Evolutionary conservation across 2,888 invertebrate species (phyloP).

Genomic region (Capitulum mitella): DNA sequence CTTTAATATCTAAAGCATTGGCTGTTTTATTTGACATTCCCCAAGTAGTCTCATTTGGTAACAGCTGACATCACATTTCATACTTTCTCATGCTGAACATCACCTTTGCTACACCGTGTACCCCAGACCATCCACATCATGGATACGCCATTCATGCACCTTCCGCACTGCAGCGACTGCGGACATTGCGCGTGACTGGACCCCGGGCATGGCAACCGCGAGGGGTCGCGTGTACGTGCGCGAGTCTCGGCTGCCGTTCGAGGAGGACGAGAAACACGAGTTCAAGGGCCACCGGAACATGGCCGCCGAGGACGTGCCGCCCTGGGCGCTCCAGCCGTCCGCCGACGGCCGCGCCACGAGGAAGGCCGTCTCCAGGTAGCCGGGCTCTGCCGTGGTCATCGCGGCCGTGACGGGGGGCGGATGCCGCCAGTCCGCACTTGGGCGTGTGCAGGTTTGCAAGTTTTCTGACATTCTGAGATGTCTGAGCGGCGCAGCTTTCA

Average conservation of each 20-base stretch:
- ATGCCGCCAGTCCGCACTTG: no score
- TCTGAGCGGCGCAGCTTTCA: no score
- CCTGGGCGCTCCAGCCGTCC: not conserved
- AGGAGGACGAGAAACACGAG: constrained; percentile 37
- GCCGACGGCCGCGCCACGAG: not conserved
- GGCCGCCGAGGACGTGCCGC: constrained; percentile 36
- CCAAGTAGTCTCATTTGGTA: no score
- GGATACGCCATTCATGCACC: no score
- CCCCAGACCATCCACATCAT: no score
- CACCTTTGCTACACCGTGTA: no score
- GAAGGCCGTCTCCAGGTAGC: not conserved
- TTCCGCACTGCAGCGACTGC: no score
- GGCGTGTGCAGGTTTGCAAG: not conserved
- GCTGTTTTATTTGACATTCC: no score
- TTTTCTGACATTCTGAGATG: not conserved
- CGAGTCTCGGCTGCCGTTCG: constrained; percentile 31
- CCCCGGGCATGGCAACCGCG: not conserved
- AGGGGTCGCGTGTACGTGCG: constrained; percentile 28
- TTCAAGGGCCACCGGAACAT: constrained; percentile 39
- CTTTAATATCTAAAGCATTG: no score
- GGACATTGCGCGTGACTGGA: no score
- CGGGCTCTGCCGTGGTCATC: not conserved
- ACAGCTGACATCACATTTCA: no score
- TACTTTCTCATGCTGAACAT: no score
- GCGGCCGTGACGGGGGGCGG: not conserved